Percentiles rank a stretch among this genome's conserved stretches.
These are phyloP conservation scores for Acleris emargana DNA, from an alignment of 2,888 invertebrate genomes.

Conservation along the genomic window DNA sequence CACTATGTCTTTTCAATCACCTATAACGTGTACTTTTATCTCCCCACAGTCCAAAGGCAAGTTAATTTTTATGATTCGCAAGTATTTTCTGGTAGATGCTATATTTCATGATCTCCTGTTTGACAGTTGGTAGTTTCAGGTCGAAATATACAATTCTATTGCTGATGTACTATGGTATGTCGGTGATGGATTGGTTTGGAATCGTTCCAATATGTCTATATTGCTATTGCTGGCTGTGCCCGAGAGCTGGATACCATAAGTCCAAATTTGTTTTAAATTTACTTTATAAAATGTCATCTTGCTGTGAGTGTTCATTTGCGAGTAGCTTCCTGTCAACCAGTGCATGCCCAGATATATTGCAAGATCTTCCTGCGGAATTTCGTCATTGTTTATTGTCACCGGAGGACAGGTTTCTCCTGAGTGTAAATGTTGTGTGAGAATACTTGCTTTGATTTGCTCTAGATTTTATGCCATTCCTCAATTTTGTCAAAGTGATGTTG, in stretches of 20 bases:
- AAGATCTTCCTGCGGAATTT: background rate
- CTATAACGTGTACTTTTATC: no score
- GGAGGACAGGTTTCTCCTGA: no score
- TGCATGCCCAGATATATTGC: background rate
- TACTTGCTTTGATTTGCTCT: background rate
- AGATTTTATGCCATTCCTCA: background rate
- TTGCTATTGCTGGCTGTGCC: background rate
- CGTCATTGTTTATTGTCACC: no score
- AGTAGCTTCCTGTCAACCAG: background rate
- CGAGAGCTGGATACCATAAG: background rate
- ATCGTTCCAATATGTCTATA: background rate
- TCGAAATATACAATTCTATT: background rate
- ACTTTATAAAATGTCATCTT: background rate
- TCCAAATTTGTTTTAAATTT: background rate
- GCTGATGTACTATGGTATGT: background rate
- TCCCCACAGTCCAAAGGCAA: no score
- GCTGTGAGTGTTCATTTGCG: background rate
- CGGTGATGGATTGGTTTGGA: background rate
- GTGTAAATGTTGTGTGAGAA: no score
- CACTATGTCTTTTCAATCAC: no score
- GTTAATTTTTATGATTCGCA: background rate
- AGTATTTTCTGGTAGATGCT: slow-evolving; percentile 1
- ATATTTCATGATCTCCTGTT: background rate
- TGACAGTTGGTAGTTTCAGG: background rate
- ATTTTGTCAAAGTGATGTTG: background rate